Evolutionary conservation across 2,888 invertebrate genomes (phyloP).

Genomic region (Artemia sp.): DNA sequence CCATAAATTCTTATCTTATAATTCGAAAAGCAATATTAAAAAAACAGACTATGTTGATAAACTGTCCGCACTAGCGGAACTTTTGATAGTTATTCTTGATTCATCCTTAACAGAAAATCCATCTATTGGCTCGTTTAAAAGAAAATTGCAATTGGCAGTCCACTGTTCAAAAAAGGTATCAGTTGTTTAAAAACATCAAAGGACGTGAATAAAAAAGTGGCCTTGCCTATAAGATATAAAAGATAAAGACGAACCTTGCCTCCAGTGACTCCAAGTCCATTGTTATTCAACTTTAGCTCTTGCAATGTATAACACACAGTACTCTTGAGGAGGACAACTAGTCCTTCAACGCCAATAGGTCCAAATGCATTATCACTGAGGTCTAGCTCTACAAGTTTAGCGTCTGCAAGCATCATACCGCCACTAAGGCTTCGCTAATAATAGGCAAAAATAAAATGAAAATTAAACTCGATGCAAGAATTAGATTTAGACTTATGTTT

Average conservation of each 20-base stretch:
- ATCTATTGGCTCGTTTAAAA: too few species aligned
- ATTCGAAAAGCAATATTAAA: too few species aligned
- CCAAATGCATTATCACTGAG: conserved; percentile 95
- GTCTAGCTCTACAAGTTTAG: conserved; percentile 63
- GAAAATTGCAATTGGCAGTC: too few species aligned
- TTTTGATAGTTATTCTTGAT: too few species aligned
- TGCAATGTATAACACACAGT: conserved; percentile 64
- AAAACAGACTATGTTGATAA: too few species aligned
- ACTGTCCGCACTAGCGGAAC: too few species aligned
- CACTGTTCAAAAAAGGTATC: too few species aligned
- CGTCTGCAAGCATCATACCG: conserved; percentile 61
- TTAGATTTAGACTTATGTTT: too few species aligned
- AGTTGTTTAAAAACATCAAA: not conserved
- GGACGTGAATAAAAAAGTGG: not conserved
- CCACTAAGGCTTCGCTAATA: conserved; percentile 49
- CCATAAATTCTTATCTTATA: too few species aligned
- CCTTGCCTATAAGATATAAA: not conserved
- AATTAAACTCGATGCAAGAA: too few species aligned
- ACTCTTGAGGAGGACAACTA: conserved; percentile 63
- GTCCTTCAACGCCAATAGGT: conserved; percentile 76
- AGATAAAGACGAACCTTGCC: conserved; percentile 39
- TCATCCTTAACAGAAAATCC: too few species aligned
- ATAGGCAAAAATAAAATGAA: conserved; percentile 17
- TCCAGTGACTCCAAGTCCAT: conserved; percentile 80
- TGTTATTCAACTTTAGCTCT: conserved; percentile 75